These are phyloP conservation scores for Cataglyphis livida DNA, from an alignment of 2,888 invertebrate genomes.

Conservation along the genomic window DNA sequence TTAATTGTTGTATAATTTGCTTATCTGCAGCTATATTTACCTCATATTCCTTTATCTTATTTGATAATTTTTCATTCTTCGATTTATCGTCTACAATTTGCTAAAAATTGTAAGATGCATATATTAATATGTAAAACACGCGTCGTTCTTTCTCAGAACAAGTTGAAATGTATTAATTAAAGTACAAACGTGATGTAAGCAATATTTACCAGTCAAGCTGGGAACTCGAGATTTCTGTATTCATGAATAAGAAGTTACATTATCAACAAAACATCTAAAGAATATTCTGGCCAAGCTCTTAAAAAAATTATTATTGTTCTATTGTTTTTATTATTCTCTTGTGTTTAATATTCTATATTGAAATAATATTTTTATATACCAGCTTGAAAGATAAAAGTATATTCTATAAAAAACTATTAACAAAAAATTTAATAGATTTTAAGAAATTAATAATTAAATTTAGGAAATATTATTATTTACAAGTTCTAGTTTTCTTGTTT, in stretches of 20 bases:
- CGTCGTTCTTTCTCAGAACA: not conserved
- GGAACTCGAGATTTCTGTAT: not conserved
- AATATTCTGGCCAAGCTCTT: not conserved
- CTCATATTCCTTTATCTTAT: constrained; percentile 62
- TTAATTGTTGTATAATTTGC: constrained; percentile 75
- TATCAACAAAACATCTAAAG: not conserved
- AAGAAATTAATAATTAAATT: not conserved
- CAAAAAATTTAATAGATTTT: not conserved
- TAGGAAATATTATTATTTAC: constrained; percentile 67
- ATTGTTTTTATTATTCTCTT: not conserved
- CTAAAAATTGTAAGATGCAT: constrained; percentile 59
- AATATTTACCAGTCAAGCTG: not conserved
- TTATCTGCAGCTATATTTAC: constrained; percentile 74
- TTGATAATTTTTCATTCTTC: constrained; percentile 52
- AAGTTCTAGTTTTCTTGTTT: constrained; percentile 73
- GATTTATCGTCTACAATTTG: constrained; percentile 69
- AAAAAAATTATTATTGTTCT: not conserved
- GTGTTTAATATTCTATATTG: not conserved
- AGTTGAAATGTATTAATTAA: not conserved
- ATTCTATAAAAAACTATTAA: not conserved
- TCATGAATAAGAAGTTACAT: not conserved
- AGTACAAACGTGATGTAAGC: not conserved
- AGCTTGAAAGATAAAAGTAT: constrained; percentile 3
- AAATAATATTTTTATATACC: not conserved
- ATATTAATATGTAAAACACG: not conserved